A percentile compares a stretch with the other conserved stretches of the same genome.
Conservation (phyloP, 2,888 invertebrate genomes). For the Drosophila pseudotakahashii region DNA sequence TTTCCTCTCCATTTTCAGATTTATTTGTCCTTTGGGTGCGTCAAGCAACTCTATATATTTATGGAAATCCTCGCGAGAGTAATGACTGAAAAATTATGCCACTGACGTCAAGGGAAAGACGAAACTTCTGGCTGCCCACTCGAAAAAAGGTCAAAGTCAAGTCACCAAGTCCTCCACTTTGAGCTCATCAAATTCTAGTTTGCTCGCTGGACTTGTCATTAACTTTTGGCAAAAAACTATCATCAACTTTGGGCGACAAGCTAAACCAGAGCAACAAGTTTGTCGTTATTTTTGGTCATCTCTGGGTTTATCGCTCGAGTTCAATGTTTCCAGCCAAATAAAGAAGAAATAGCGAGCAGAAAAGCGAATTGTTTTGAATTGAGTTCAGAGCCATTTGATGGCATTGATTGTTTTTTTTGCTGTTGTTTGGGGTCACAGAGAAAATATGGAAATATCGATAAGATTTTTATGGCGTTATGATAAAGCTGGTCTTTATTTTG, state of each 20-base stretch:
- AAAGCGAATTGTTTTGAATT: conserved; percentile 21
- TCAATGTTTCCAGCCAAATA: conserved; percentile 55
- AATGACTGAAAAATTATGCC: conserved; percentile 15
- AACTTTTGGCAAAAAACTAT: conserved; percentile 19
- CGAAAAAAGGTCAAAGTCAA: conserved; percentile 32
- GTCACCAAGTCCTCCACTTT: neutral
- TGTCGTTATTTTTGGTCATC: conserved; percentile 2
- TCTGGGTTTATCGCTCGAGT: conserved; percentile 61
- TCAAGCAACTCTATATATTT: conserved; percentile 13
- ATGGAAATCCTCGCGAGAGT: conserved; percentile 15
- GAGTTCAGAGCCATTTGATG: conserved; percentile 38
- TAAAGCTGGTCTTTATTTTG: neutral
- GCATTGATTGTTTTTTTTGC: conserved; percentile 24
- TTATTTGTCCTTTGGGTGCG: conserved; percentile 24
- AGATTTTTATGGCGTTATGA: neutral
- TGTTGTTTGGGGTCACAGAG: conserved; percentile 21
- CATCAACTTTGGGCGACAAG: conserved; percentile 19
- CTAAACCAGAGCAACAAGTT: conserved; percentile 58
- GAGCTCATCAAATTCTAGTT: conserved; percentile 38
- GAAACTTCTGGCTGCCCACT: conserved; percentile 23
- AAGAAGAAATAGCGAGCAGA: neutral
- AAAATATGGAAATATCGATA: conserved; percentile 26
- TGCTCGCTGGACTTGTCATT: conserved; percentile 9
- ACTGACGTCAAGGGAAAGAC: conserved; percentile 34
- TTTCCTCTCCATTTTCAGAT: conserved; percentile 35